Conservation (phyloP, 2,888 invertebrate genomes). For the Trichopoda pennipes region DNA sequence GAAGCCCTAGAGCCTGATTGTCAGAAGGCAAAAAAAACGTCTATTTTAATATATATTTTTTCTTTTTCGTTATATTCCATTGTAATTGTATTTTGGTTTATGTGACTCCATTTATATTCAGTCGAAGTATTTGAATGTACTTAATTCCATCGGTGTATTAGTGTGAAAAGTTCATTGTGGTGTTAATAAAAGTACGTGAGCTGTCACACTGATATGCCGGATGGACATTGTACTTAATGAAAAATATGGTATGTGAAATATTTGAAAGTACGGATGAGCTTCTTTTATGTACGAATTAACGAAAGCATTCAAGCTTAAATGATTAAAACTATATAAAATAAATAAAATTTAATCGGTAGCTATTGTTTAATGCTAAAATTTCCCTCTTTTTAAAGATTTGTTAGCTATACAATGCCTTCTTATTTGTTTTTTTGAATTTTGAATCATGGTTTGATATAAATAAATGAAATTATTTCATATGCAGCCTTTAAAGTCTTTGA, state of each 20-base stretch:
- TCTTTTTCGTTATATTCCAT: neutral
- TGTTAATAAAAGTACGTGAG: conserved; percentile 60
- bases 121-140: neutral
- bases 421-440: no score
- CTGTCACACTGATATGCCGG: conserved; percentile 48
- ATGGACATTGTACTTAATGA: conserved; percentile 43
- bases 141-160: neutral
- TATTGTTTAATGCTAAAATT: no score
- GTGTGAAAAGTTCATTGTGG: conserved; percentile 6
- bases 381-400: no score
- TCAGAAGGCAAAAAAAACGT: neutral
- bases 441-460: no score
- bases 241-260: conserved; percentile 3
- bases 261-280: neutral
- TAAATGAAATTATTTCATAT: no score
- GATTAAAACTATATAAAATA: no score
- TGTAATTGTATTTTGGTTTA: neutral
- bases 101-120: conserved; percentile 21
- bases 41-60: conserved; percentile 20
- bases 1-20: conserved; percentile 19
- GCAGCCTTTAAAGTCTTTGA: no score
- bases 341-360: no score
- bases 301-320: no score
- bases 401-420: no score
- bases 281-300: no score